These are phyloP conservation scores for Antechinus stuartii DNA, from an alignment of 2,113 vertebrate species.

Conservation along the genomic window DNA sequence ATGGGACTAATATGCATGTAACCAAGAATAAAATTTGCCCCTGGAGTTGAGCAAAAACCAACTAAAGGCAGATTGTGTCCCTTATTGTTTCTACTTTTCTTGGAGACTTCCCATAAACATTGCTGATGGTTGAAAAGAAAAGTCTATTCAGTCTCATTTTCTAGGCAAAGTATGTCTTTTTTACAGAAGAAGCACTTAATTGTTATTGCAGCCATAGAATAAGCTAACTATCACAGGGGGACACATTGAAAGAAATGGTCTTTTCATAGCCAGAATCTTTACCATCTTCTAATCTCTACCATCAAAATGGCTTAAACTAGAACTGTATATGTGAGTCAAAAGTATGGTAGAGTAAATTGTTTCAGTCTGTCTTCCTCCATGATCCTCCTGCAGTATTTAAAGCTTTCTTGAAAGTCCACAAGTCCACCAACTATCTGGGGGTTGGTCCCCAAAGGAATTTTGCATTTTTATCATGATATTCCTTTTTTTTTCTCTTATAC, in stretches of 20 bases:
- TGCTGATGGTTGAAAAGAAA: neutral
- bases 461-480: neutral
- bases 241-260: slow-evolving; percentile 1
- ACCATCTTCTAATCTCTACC: neutral
- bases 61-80: neutral
- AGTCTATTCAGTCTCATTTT: slow-evolving; percentile 2
- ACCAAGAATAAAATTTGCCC: neutral
- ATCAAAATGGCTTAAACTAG: neutral
- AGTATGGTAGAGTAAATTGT: neutral
- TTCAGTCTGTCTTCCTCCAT: neutral
- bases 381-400: neutral
- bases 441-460: neutral
- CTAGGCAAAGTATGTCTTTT: neutral
- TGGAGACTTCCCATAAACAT: neutral
- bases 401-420: neutral
- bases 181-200: neutral
- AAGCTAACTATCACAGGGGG: slow-evolving; percentile 3
- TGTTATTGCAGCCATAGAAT: slow-evolving; percentile 17
- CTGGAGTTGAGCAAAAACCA: slow-evolving; percentile 7
- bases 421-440: neutral
- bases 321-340: neutral
- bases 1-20: neutral
- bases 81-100: slow-evolving; percentile 19
- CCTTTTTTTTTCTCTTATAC: neutral
- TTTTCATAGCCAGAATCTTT: neutral